Conservation (phyloP, 2,888 invertebrate genomes). For the Pheosia tremula region DNA sequence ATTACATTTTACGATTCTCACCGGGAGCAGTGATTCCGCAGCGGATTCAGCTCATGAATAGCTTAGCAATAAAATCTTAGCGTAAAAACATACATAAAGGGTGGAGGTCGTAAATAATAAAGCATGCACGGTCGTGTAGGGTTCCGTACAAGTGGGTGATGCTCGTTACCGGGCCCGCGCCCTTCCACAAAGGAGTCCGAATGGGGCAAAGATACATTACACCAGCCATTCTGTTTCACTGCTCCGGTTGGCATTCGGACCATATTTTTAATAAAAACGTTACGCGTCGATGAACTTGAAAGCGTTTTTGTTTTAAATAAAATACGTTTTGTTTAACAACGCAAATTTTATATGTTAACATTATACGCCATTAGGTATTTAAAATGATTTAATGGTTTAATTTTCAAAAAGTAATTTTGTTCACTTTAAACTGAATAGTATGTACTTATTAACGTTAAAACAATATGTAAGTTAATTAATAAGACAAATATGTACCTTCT, state of each 20-base stretch:
- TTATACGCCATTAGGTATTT: too few relatives aligned
- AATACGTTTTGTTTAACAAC: conserved; percentile 41
- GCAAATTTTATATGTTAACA: conserved; percentile 8
- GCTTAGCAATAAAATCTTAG: conserved; percentile 81
- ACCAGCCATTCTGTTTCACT: conserved; percentile 69
- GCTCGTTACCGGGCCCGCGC: conserved; percentile 73
- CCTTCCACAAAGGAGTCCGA: conserved; percentile 74
- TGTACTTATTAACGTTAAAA: too few relatives aligned
- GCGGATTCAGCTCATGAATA: conserved; percentile 76
- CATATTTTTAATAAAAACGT: conserved; percentile 65
- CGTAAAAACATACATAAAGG: conserved; percentile 80
- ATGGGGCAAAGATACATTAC: conserved; percentile 79
- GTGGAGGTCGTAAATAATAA: conserved; percentile 81
- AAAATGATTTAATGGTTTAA: conserved; percentile 11
- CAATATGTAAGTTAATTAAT: too few relatives aligned
- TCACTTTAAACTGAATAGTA: too few relatives aligned
- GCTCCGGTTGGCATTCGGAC: conserved; percentile 55
- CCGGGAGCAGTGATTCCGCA: conserved; percentile 57
- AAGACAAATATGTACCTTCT: too few relatives aligned
- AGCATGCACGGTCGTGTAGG: conserved; percentile 70
- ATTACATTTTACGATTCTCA: conserved; percentile 19
- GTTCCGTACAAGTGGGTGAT: conserved; percentile 68
- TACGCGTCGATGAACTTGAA: conserved; percentile 47
- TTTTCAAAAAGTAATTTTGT: conserved; percentile 14
- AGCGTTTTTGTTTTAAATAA: conserved; percentile 39